Evolutionary conservation across 2,888 invertebrate genomes (phyloP).

Genomic region (Cartodere bifasciata): DNA sequence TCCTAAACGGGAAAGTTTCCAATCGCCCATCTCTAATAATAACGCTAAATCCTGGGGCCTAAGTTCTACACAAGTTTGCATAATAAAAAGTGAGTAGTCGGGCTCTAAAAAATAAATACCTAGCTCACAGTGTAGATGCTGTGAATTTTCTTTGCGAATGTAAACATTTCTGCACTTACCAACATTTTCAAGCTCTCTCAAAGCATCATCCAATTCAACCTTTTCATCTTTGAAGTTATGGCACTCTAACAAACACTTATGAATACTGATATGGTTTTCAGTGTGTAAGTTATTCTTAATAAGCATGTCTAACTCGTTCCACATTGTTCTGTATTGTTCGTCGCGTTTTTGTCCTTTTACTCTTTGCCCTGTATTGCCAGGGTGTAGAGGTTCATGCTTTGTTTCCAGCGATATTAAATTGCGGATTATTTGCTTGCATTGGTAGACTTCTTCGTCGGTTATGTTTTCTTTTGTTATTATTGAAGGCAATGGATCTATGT

Average conservation of each 20-base stretch:
- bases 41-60: too few relatives aligned
- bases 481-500: conserved; percentile 67
- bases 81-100: too few relatives aligned
- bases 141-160: too few relatives aligned
- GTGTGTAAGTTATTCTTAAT: conserved; percentile 68
- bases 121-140: too few relatives aligned
- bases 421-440: conserved; percentile 76
- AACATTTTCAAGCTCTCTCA: conserved; percentile 42
- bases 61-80: too few relatives aligned
- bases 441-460: conserved; percentile 72
- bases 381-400: conserved; percentile 67
- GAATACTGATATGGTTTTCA: conserved; percentile 61
- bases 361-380: conserved; percentile 55
- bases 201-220: conserved; percentile 47
- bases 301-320: conserved; percentile 78
- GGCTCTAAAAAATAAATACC: background rate
- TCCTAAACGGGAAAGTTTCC: too few relatives aligned
- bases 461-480: conserved; percentile 72
- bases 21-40: too few relatives aligned
- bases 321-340: conserved; percentile 83
- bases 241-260: conserved; percentile 72
- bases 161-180: too few relatives aligned
- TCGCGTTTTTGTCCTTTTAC: conserved; percentile 52
- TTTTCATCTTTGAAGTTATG: conserved; percentile 47
- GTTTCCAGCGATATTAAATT: conserved; percentile 69